Evolutionary conservation across 2,888 invertebrate genomes (phyloP).

Genomic region (Colletes collaris): DNA sequence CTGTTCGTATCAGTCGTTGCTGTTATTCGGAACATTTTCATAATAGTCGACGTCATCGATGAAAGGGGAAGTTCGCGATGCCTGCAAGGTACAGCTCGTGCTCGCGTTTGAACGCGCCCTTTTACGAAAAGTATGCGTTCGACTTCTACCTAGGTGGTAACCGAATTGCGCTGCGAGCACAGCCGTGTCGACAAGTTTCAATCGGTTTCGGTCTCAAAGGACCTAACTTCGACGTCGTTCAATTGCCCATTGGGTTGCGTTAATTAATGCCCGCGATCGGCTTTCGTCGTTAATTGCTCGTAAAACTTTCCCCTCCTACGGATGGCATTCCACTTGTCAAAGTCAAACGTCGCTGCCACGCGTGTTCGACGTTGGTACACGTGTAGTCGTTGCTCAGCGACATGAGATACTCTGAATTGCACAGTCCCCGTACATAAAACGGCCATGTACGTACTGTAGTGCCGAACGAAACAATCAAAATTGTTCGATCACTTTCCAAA

Average conservation of each 20-base stretch:
- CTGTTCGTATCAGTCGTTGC: too few species aligned
- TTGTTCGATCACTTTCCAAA: too few species aligned
- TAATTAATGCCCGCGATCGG: slow-evolving; percentile 58
- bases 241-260: slow-evolving; percentile 36
- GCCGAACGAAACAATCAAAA: too few species aligned
- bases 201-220: slow-evolving; percentile 42
- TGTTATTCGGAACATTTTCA: background rate
- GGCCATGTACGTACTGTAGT: too few species aligned
- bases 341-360: slow-evolving; percentile 23
- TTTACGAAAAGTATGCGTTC: slow-evolving; percentile 32
- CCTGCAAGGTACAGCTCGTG: background rate
- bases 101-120: background rate
- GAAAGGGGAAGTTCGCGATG: slow-evolving; percentile 1
- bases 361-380: background rate
- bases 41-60: background rate
- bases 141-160: slow-evolving; percentile 11
- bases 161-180: background rate
- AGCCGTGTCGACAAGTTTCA: slow-evolving; percentile 23
- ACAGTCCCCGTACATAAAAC: too few species aligned
- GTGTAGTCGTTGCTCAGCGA: background rate
- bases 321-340: slow-evolving; percentile 24
- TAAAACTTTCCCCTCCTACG: slow-evolving; percentile 30
- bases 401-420: background rate
- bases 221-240: slow-evolving; percentile 26
- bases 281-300: slow-evolving; percentile 41